Base-by-base conservation (phyloP, 2,888 invertebrate genomes). In the Pristionchus arcanus region DNA sequence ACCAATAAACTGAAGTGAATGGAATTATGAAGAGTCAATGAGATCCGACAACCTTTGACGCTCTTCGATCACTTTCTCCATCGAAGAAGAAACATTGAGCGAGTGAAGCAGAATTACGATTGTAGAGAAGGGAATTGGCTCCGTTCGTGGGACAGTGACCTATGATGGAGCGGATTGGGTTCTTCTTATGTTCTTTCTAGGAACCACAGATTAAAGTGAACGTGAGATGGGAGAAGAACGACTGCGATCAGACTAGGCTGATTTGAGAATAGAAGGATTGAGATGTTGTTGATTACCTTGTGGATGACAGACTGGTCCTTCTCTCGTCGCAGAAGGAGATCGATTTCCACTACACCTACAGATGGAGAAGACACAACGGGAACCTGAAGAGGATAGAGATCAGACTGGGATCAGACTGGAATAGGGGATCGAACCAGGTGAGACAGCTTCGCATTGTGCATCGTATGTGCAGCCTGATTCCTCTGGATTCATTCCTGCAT, bases 71-170 rank as follows among this genome's bases (percentile, higher is more conserved):
- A 49, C 88, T 92, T 66, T 92, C 91, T 63, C 90, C 89, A 77
- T 92, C 93, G 68, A 94, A 94, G 74, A 93, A 92, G 83, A 92
- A 92, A 90, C 94, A 94, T 37, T 92, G 93, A 11, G 93, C 90
- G 2, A 92, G 91, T 11, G 91, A 91, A 83, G 93, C 91, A 21
- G 92, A 93, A 59, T 93, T 94, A 63, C 94, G 90, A 83, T 93
- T 92, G 90, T 92, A 94, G 13, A 94, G 90, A 5, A 93, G 91
- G 1, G 93, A 91, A 90, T 93, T 91, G 19, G 91, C 90, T 21
- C 91, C 92, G 83, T 94, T 94, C 13, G 94, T 94, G 2, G 94
- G 93, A 87, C 94, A 94, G 83, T 93, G 91, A 15, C 93, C 93
- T 93, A 59, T 66, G 55, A 55, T 42, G 34, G 34, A 4, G 3